These are phyloP conservation scores for Riptortus pedestris DNA, from an alignment of 1,140 invertebrate genomes.

Conservation along the genomic window DNA sequence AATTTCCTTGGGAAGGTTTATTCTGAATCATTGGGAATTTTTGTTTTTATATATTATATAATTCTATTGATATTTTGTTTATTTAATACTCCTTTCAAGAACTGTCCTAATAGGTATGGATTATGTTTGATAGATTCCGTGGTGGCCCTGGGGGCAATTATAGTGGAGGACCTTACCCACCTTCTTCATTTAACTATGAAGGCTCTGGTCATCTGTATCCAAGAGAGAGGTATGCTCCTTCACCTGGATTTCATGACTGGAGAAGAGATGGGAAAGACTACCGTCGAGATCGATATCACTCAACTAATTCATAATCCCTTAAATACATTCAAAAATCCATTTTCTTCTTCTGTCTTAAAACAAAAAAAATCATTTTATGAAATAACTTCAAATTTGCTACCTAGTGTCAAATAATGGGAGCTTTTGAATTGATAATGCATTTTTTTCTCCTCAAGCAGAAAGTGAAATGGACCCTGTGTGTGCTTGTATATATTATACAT, in stretches of 20 bases:
- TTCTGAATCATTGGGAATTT: not conserved
- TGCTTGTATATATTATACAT: not conserved
- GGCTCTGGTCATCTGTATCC: conserved; percentile 29
- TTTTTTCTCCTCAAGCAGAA: not conserved
- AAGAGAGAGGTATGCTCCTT: conserved; percentile 33
- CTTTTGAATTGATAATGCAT: not conserved
- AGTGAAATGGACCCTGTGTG: not conserved
- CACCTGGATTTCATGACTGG: conserved; percentile 20
- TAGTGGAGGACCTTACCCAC: conserved; percentile 25
- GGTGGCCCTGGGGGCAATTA: conserved; percentile 2
- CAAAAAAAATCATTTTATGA: not conserved
- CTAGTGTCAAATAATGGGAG: not conserved
- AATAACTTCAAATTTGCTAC: not conserved
- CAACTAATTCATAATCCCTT: conserved; percentile 14
- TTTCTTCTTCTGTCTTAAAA: not conserved
- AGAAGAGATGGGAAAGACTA: conserved; percentile 27
- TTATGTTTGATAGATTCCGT: conserved; percentile 14
- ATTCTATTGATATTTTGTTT: not conserved
- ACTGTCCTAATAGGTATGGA: not conserved
- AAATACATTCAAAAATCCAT: not conserved
- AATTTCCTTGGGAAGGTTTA: too few relatives aligned
- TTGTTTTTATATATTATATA: not conserved
- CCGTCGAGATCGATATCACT: conserved; percentile 21
- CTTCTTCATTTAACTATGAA: conserved; percentile 9
- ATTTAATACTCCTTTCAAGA: not conserved